Evolutionary conservation across 2,888 invertebrate genomes (phyloP).

Genomic region (Eutolmus rufibarbis): DNA sequence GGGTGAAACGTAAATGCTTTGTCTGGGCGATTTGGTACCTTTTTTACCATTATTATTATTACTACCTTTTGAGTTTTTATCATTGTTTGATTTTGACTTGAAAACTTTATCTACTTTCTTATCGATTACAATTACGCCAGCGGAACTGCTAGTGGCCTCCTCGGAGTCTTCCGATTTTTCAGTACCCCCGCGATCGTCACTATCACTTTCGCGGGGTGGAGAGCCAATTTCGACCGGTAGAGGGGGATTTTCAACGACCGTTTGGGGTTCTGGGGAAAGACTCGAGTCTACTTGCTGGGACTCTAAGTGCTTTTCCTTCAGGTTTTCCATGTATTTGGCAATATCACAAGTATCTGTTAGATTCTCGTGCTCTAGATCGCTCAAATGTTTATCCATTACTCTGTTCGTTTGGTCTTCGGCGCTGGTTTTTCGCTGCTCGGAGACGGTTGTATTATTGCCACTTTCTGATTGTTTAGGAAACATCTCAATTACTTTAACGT

Average conservation of each 20-base stretch:
- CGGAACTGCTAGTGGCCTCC: constrained; percentile 22
- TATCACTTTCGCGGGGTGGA: constrained; percentile 61
- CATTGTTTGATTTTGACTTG: constrained; percentile 57
- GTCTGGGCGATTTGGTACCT: constrained; percentile 63
- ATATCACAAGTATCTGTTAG: constrained; percentile 61
- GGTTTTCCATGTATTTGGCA: constrained; percentile 62
- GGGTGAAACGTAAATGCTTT: constrained; percentile 68
- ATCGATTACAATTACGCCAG: constrained; percentile 58
- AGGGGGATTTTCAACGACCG: constrained; percentile 60
- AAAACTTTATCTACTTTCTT: constrained; percentile 62
- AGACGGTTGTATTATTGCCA: constrained; percentile 49
- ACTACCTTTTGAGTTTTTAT: constrained; percentile 43
- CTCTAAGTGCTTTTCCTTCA: constrained; percentile 61
- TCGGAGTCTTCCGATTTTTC: constrained; percentile 58
- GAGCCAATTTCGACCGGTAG: constrained; percentile 54
- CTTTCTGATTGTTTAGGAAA: constrained; percentile 58
- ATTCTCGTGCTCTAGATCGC: constrained; percentile 61
- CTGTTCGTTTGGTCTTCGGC: constrained; percentile 59
- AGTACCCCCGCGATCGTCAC: constrained; percentile 51
- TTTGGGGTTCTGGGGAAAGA: constrained; percentile 60
- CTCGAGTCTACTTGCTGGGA: constrained; percentile 58
- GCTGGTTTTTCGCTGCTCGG: constrained; percentile 48
- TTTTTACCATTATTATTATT: constrained; percentile 51
- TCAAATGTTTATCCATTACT: constrained; percentile 62
- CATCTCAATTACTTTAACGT: constrained; percentile 61